phyloP scores from a whole-genome alignment of 1,140 invertebrate genomes.

The Aphelenchoides besseyi region DNA sequence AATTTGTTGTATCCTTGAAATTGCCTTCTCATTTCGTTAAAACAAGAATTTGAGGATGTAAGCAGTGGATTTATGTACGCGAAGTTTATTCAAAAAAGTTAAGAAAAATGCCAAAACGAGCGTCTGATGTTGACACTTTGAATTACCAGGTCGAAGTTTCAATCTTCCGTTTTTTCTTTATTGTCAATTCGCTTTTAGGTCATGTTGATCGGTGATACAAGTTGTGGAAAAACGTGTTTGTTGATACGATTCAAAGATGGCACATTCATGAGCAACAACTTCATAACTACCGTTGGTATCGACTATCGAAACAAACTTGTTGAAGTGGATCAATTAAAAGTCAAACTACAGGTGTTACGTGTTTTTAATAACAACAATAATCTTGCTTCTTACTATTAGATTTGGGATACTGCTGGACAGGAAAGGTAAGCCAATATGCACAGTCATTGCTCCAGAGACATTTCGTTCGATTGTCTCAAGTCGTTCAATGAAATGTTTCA shows the following conservation, averaged over 20 bases:
- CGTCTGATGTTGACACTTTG: background rate
- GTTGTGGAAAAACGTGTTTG: constrained; percentile 66
- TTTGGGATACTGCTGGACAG: constrained; percentile 96
- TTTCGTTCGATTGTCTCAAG: too few species aligned
- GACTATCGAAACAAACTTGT: constrained; percentile 64
- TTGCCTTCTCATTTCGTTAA: too few species aligned
- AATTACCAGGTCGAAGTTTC: background rate
- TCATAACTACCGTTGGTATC: constrained; percentile 67
- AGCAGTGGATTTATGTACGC: too few species aligned
- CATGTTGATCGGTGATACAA: constrained; percentile 62
- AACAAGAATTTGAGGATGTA: too few species aligned
- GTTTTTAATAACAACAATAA: constrained; percentile 25
- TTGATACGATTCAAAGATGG: constrained; percentile 67
- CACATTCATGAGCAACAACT: constrained; percentile 67
- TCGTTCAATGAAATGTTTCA: too few species aligned
- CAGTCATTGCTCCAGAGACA: too few species aligned
- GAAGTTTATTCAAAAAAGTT: too few species aligned
- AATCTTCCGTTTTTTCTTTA: background rate
- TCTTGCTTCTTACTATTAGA: constrained; percentile 64
- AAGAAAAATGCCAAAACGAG: background rate
- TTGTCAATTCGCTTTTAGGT: constrained; percentile 42
- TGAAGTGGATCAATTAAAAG: constrained; percentile 58
- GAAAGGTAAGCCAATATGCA: too few species aligned
- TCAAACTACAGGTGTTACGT: constrained; percentile 62
- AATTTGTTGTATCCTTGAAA: too few species aligned